Evolutionary conservation across 2,888 invertebrate genomes (phyloP).

Genomic region (Trissoscelio sp.): DNA sequence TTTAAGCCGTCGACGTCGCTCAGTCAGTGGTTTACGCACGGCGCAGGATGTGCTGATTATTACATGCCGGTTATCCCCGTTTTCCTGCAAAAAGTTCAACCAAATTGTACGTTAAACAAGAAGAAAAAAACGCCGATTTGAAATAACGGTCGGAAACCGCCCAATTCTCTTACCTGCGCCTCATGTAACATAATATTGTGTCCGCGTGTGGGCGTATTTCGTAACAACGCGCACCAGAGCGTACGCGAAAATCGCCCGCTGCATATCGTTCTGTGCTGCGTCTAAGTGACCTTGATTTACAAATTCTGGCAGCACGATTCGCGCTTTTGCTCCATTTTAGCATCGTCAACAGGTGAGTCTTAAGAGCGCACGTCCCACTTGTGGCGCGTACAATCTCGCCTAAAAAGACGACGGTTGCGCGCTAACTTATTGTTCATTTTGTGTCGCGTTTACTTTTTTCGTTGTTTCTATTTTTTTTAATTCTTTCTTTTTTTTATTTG

Average conservation of each 20-base stretch:
- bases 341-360: constrained; percentile 62
- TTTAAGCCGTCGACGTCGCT: constrained; percentile 16
- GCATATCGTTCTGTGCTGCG: background rate
- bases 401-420: constrained; percentile 23
- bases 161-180: constrained; percentile 37
- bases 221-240: constrained; percentile 39
- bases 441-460: too few species aligned
- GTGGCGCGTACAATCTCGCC: constrained; percentile 11
- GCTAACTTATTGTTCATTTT: too few species aligned
- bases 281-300: constrained; percentile 23
- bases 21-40: constrained; percentile 37
- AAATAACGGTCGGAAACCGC: constrained; percentile 37
- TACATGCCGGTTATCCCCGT: too few species aligned
- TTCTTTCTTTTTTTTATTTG: too few species aligned
- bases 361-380: constrained; percentile 31
- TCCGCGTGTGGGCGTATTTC: constrained; percentile 63
- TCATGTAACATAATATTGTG: constrained; percentile 55
- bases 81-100: background rate
- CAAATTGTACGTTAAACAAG: too few species aligned
- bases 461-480: too few species aligned
- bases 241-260: constrained; percentile 26
- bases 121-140: background rate
- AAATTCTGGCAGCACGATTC: constrained; percentile 4
- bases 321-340: constrained; percentile 46
- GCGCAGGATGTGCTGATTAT: constrained; percentile 12